These are phyloP conservation scores for Platycnemis pennipes DNA, from an alignment of 2,888 invertebrate species.

Conservation along the genomic window DNA sequence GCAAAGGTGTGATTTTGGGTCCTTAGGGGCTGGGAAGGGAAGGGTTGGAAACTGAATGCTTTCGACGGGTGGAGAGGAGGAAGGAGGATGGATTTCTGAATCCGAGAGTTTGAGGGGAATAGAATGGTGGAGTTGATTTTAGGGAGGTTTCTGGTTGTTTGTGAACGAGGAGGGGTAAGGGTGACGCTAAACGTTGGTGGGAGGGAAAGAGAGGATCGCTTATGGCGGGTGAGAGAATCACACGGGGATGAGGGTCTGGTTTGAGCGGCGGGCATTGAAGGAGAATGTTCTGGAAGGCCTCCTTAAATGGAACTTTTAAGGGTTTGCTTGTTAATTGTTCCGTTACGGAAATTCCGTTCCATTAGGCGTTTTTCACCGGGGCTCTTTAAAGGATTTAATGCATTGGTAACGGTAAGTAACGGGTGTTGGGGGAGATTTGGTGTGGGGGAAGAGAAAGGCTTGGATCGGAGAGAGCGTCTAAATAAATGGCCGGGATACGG, in stretches of 20 bases:
- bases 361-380: conserved; percentile 46
- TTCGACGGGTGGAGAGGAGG: background rate
- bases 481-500: conserved; percentile 36
- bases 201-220: too few relatives aligned
- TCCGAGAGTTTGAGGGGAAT: conserved; percentile 18
- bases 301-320: conserved; percentile 25
- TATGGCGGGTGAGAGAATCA: background rate
- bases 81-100: conserved; percentile 22
- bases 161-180: background rate
- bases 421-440: background rate
- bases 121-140: conserved; percentile 21
- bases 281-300: conserved; percentile 4
- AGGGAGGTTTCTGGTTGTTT: conserved; percentile 14
- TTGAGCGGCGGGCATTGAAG: background rate
- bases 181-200: too few relatives aligned
- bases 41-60: background rate
- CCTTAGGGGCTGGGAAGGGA: background rate
- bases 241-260: background rate
- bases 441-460: background rate
- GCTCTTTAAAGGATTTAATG: conserved; percentile 49
- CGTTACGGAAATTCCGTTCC: conserved; percentile 55
- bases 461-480: conserved; percentile 12
- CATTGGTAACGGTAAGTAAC: conserved; percentile 5
- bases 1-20: background rate
- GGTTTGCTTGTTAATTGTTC: conserved; percentile 61